phyloP scores from a whole-genome alignment of 2,113 vertebrate genomes.

The Prunella himalayana region DNA sequence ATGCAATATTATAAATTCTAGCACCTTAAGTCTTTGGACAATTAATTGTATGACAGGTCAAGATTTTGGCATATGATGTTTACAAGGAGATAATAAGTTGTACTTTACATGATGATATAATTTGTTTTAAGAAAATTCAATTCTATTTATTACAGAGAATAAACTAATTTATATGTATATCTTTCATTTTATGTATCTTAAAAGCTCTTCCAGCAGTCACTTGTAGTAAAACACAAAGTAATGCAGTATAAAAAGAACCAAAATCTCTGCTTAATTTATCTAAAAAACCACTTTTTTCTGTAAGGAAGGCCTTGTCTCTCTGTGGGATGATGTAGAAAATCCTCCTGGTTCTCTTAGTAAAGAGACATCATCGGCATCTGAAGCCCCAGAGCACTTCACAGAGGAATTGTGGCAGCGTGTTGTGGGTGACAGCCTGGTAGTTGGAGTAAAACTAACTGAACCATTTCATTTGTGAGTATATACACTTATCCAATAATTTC shows the following conservation, averaged over 20 bases:
- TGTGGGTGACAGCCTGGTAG: slow-evolving; percentile 78
- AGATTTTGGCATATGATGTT: background rate
- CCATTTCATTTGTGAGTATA: slow-evolving; percentile 77
- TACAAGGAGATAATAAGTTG: background rate
- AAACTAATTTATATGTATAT: background rate
- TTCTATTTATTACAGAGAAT: background rate
- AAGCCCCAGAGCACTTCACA: slow-evolving; percentile 60
- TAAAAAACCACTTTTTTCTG: background rate
- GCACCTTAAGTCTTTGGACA: background rate
- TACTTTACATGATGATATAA: background rate
- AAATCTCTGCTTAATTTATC: background rate
- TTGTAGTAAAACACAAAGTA: background rate
- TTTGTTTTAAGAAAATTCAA: background rate
- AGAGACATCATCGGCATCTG: slow-evolving; percentile 1
- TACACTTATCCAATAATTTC: background rate
- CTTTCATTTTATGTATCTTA: background rate
- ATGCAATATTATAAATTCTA: background rate
- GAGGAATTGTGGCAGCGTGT: slow-evolving; percentile 87
- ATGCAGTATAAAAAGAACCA: background rate
- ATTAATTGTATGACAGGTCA: background rate
- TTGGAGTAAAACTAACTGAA: slow-evolving; percentile 79
- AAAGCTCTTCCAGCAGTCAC: background rate
- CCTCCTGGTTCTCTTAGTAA: slow-evolving; percentile 55
- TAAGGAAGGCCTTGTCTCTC: slow-evolving; percentile 85
- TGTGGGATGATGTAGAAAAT: slow-evolving; percentile 83